Conservation (phyloP, 2,888 invertebrate species). For the Merodon equestris region DNA sequence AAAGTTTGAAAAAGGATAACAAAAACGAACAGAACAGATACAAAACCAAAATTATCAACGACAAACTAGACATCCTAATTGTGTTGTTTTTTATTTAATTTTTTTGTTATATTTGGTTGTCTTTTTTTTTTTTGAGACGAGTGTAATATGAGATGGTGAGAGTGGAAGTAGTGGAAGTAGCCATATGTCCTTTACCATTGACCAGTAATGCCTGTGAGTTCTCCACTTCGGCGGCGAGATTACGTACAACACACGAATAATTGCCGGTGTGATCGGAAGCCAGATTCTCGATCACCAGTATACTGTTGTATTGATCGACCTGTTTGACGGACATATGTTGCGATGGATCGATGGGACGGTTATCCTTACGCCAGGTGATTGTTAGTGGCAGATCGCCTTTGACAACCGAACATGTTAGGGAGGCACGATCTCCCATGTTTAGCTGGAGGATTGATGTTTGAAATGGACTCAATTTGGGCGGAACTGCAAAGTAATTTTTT, state of each 20-base stretch:
- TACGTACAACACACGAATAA: constrained; percentile 87
- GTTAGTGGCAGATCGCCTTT: constrained; percentile 88
- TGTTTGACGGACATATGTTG: constrained; percentile 84
- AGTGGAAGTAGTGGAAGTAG: constrained; percentile 47
- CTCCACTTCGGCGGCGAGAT: constrained; percentile 86
- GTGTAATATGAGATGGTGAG: constrained; percentile 27
- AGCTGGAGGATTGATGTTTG: constrained; percentile 84
- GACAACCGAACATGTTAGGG: constrained; percentile 86
- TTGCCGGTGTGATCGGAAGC: constrained; percentile 88
- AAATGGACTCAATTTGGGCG: constrained; percentile 88
- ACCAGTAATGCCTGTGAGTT: constrained; percentile 87
- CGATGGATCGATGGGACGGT: constrained; percentile 82
- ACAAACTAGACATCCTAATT: constrained; percentile 17
- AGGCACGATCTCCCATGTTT: constrained; percentile 86
- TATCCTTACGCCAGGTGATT: constrained; percentile 89
- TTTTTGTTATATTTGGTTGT: constrained; percentile 18
- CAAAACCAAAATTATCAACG: constrained; percentile 21
- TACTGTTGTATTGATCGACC: constrained; percentile 88
- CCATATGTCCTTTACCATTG: constrained; percentile 83
- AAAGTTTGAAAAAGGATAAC: constrained; percentile 43
- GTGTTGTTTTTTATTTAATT: constrained; percentile 10
- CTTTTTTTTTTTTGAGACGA: constrained; percentile 35
- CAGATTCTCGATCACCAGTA: constrained; percentile 87
- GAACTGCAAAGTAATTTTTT: constrained; percentile 80
- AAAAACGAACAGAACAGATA: constrained; percentile 26